A percentile compares a stretch with the other conserved stretches of the same genome.
phyloP scores from a whole-genome alignment of 2,113 vertebrate genomes.

The Tragelaphus strepsiceros region DNA sequence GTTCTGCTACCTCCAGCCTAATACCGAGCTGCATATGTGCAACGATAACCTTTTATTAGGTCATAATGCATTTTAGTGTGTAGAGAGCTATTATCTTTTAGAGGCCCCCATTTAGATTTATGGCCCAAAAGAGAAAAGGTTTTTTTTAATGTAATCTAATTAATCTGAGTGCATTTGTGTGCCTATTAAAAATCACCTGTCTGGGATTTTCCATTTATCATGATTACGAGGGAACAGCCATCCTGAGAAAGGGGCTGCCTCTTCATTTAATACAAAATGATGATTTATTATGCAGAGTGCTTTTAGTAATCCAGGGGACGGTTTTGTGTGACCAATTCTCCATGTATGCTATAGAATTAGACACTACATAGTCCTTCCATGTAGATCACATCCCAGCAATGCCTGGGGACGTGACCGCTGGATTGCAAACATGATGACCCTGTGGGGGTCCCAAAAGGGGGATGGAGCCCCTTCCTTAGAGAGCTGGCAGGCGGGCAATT shows the following conservation, averaged over 20 bases:
- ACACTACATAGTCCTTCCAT: conserved; percentile 60
- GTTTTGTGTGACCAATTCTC: conserved; percentile 76
- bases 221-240: conserved; percentile 79
- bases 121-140: conserved; percentile 61
- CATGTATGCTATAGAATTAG: conserved; percentile 73
- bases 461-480: background rate
- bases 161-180: conserved; percentile 80
- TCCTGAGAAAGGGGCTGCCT: conserved; percentile 76
- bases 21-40: background rate
- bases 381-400: conserved; percentile 64
- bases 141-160: conserved; percentile 80
- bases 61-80: conserved; percentile 55
- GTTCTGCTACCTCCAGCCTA: background rate
- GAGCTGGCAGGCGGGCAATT: background rate
- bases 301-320: conserved; percentile 78
- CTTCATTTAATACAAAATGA: conserved; percentile 77
- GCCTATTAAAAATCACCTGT: conserved; percentile 85
- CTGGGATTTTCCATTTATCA: conserved; percentile 82
- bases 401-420: background rate
- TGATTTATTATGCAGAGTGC: conserved; percentile 80
- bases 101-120: conserved; percentile 71
- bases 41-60: conserved; percentile 61
- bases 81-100: conserved; percentile 68
- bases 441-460: background rate
- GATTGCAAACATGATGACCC: conserved; percentile 22